Percentiles rank a stretch among this genome's conserved stretches.
Conservation (phyloP, 2,888 invertebrate species). For the Vanessa cardui region DNA sequence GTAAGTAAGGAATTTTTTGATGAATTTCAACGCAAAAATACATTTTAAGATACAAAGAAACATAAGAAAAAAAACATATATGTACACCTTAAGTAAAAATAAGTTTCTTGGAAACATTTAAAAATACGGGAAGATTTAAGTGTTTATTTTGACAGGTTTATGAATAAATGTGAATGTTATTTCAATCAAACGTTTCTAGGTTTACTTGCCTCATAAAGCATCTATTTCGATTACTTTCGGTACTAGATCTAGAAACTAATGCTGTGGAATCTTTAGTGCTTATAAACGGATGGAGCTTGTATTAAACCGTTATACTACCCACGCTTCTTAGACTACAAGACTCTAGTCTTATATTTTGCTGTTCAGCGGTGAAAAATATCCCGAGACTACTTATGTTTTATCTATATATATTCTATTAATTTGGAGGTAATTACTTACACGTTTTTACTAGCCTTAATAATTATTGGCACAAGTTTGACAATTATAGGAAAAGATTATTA, state of each 20-base stretch:
- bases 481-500: no score
- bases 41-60: background rate
- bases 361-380: slow-evolving; percentile 15
- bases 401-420: no score
- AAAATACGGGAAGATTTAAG: background rate
- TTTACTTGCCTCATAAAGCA: slow-evolving; percentile 5
- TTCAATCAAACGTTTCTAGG: background rate
- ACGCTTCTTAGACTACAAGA: slow-evolving; percentile 13
- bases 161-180: background rate
- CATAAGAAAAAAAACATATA: background rate
- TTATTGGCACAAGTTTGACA: no score
- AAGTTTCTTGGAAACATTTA: background rate
- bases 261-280: slow-evolving; percentile 25
- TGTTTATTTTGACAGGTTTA: background rate
- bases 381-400: no score
- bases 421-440: background rate
- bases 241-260: slow-evolving; percentile 30
- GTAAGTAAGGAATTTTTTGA: background rate
- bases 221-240: slow-evolving; percentile 21
- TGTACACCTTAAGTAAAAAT: background rate
- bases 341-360: slow-evolving; percentile 8
- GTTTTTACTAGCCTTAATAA: no score
- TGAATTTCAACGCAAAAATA: background rate
- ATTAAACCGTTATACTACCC: slow-evolving; percentile 31
- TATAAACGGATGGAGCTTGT: slow-evolving; percentile 23